phyloP scores from a whole-genome alignment of 2,888 invertebrate species.

The Lycia hirtaria region DNA sequence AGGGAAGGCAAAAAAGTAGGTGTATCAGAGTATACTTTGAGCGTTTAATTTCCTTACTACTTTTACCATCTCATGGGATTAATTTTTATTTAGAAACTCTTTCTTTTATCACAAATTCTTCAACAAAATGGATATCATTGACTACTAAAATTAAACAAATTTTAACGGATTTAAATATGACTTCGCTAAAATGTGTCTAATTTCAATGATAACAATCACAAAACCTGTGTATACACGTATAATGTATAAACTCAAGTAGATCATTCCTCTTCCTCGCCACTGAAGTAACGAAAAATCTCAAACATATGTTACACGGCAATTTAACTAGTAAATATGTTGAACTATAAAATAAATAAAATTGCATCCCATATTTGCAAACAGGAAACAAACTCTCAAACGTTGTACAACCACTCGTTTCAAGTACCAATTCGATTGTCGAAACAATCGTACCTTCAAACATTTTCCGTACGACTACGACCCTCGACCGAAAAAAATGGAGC shows the following conservation, averaged over 20 bases:
- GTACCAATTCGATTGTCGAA: conserved; percentile 54
- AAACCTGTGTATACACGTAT: too few relatives aligned
- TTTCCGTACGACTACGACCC: conserved; percentile 58
- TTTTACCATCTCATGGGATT: too few relatives aligned
- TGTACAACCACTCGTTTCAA: conserved; percentile 56
- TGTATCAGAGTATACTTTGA: too few relatives aligned
- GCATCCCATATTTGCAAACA: conserved; percentile 51
- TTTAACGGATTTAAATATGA: too few relatives aligned
- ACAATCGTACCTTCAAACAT: conserved; percentile 61
- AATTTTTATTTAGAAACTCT: too few relatives aligned
- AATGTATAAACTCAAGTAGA: background rate
- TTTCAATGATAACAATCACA: too few relatives aligned
- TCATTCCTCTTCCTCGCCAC: background rate
- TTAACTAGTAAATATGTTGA: background rate
- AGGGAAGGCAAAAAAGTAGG: too few relatives aligned
- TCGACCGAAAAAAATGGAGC: conserved; percentile 56
- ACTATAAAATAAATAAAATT: conserved; percentile 15
- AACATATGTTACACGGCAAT: conserved; percentile 2
- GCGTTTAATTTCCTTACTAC: too few relatives aligned
- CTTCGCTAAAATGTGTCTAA: too few relatives aligned
- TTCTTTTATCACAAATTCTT: too few relatives aligned
- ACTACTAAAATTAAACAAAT: too few relatives aligned
- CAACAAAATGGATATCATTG: too few relatives aligned
- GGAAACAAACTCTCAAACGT: conserved; percentile 63
- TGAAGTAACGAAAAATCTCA: conserved; percentile 1